These are phyloP conservation scores for Papilio polytes DNA, from an alignment of 1,140 invertebrate genomes.

Conservation along the genomic window DNA sequence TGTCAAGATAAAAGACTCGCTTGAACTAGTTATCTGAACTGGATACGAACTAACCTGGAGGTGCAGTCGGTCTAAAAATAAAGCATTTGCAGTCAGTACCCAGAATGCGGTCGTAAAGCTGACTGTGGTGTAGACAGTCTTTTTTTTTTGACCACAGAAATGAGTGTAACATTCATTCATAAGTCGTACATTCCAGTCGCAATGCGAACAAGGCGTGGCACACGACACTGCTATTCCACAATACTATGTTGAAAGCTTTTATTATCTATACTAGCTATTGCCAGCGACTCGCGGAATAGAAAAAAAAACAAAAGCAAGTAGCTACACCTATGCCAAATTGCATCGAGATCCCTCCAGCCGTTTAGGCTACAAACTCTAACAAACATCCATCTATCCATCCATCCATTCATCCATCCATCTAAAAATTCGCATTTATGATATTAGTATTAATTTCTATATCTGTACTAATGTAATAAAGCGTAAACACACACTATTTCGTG, in stretches of 20 bases:
- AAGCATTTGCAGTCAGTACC: slow-evolving; percentile 29
- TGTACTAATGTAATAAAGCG: too few relatives aligned
- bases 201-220: slow-evolving; percentile 32
- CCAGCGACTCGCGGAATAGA: too few relatives aligned
- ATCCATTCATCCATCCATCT: too few relatives aligned
- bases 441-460: too few relatives aligned
- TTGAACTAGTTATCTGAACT: slow-evolving; percentile 14
- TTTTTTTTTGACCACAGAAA: slow-evolving; percentile 36
- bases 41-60: slow-evolving; percentile 1
- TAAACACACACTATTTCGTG: too few relatives aligned
- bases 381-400: too few relatives aligned
- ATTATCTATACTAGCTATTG: neutral
- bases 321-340: too few relatives aligned
- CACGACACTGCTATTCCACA: neutral
- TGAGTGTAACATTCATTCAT: slow-evolving; percentile 38
- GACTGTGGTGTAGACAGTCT: slow-evolving; percentile 8
- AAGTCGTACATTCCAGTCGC: slow-evolving; percentile 25
- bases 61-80: slow-evolving; percentile 36
- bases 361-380: too few relatives aligned
- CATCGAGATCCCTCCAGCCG: too few relatives aligned
- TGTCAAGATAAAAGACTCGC: neutral
- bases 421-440: too few relatives aligned
- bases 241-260: neutral
- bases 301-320: too few relatives aligned
- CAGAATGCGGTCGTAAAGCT: slow-evolving; percentile 32